Percentiles rank a stretch among this genome's conserved stretches.
These are phyloP conservation scores for Acrocyrtus sp. DNA, from an alignment of 2,888 invertebrate genomes.

Conservation along the genomic window DNA sequence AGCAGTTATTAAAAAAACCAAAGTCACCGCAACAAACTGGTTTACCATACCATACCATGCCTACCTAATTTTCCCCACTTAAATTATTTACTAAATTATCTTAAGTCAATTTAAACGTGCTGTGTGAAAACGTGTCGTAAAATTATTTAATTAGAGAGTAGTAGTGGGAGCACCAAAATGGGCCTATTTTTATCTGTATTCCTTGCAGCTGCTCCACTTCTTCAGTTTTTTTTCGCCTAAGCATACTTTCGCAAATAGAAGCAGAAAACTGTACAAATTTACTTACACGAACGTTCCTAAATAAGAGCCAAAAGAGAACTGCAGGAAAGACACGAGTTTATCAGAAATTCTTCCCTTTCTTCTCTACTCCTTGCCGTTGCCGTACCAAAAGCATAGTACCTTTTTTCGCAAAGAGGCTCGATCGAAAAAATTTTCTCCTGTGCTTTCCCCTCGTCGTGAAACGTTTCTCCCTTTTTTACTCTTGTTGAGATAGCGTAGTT, in stretches of 20 bases:
- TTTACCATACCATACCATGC: too few species aligned
- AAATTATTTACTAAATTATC: not conserved
- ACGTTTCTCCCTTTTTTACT: too few species aligned
- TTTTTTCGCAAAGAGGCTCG: not conserved
- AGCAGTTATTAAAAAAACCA: too few species aligned
- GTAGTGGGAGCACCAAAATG: not conserved
- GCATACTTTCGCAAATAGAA: conserved; percentile 32
- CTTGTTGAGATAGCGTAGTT: not conserved
- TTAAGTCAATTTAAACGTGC: not conserved
- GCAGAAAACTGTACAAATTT: conserved; percentile 21
- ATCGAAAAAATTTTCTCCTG: not conserved
- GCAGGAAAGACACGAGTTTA: conserved; percentile 44
- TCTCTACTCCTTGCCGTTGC: not conserved
- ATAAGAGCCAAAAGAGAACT: conserved; percentile 47
- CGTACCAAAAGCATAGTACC: not conserved
- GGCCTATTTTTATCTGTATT: too few species aligned
- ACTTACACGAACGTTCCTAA: conserved; percentile 42
- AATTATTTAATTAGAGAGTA: not conserved
- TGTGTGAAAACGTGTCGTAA: not conserved
- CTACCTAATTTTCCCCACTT: not conserved
- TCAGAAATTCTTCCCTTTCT: conserved; percentile 16
- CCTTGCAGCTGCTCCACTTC: conserved; percentile 16
- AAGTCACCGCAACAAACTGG: not conserved
- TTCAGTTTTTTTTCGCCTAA: too few species aligned
- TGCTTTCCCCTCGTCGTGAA: too few species aligned